A percentile compares a stretch with the other conserved stretches of the same genome.
Conservation (phyloP, 2,797 vertebrate genomes). For the Gymnodraco acuticeps region DNA sequence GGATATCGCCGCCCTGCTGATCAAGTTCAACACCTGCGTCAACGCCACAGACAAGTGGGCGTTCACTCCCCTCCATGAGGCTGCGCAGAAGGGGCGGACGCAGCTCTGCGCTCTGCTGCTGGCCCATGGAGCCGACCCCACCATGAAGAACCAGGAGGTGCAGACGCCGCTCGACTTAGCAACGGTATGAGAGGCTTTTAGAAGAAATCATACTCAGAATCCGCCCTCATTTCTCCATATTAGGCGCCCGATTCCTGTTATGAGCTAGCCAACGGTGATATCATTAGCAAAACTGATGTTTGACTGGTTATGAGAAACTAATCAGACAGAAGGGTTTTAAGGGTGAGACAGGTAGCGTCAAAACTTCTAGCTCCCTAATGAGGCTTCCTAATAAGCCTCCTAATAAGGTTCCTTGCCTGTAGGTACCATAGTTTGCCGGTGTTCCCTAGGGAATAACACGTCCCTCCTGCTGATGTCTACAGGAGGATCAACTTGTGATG, state of each 20-base stretch:
- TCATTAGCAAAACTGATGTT: conserved; percentile 4
- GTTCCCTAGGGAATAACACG: background rate
- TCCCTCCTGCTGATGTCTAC: conserved; percentile 2
- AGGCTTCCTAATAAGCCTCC: conserved; percentile 37
- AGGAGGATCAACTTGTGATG: background rate
- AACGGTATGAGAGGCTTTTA: conserved; percentile 71
- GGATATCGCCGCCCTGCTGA: conserved; percentile 88
- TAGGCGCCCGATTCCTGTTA: background rate
- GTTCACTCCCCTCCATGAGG: conserved; percentile 86
- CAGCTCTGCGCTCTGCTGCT: conserved; percentile 83
- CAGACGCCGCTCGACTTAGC: conserved; percentile 88
- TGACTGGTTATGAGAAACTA: conserved; percentile 2
- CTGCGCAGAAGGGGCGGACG: conserved; percentile 84
- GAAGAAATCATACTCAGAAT: background rate
- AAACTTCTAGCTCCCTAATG: conserved; percentile 21
- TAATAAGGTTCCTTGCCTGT: conserved; percentile 1
- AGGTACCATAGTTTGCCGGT: background rate
- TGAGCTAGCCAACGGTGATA: background rate
- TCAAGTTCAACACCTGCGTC: conserved; percentile 88
- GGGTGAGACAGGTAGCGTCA: conserved; percentile 2
- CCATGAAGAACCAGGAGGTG: conserved; percentile 90
- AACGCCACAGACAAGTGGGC: conserved; percentile 87
- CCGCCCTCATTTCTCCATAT: background rate
- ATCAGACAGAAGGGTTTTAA: conserved; percentile 11
- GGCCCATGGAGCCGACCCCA: conserved; percentile 88